Base-by-base conservation (phyloP, 2,113 vertebrate genomes). In the Atherinomorus stipes region DNA sequence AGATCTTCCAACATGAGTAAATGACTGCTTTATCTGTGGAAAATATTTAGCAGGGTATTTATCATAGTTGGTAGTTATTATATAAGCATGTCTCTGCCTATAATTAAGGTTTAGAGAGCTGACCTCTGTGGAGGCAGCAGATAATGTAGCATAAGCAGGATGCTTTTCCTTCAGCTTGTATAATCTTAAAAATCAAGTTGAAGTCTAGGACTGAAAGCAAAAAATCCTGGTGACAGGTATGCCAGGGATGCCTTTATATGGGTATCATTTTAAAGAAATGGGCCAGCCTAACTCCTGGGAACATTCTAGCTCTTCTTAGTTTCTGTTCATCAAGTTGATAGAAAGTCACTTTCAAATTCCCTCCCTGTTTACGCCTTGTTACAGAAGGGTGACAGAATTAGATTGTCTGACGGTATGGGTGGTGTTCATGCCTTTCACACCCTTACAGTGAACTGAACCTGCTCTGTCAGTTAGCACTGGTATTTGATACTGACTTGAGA, bases 21-120 rank as follows among this genome's bases (percentile, higher is more conserved):
- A 66, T 68, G 73, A 15, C 58, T 52, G 21, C 65, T 82, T 66
- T 70, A 82, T 76, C 59, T 74, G 64, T 67, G 77, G 23, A 25
- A 13, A 57, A 73, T 42, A 26, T 58, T 78, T 82, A 40, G 73
- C 64, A 69, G 70, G 66, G 59, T 51, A 23, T 80, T 76, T 67
- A 68, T 81, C 69, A 75, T 67, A 68, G 68, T 78, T 47, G 42
- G 74, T 70, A 59, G 81, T 80, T 79, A 79, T 88, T 88, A 80
- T 67, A 52, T 81, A 71, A 81, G 65, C 19, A 38, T 23, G 49
- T 68, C 60, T 66, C 8, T 61, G 53, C 44, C 78, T 87, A 72
- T 89, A 83, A 92, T 88, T 92, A 85, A 51, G 74, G 76, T 77
- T 89, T 64, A 21, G 54, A 63, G 61, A 69, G 65, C 22, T 13